phyloP scores from a whole-genome alignment of 1,140 invertebrate species.

The Aphidius gifuensis region DNA sequence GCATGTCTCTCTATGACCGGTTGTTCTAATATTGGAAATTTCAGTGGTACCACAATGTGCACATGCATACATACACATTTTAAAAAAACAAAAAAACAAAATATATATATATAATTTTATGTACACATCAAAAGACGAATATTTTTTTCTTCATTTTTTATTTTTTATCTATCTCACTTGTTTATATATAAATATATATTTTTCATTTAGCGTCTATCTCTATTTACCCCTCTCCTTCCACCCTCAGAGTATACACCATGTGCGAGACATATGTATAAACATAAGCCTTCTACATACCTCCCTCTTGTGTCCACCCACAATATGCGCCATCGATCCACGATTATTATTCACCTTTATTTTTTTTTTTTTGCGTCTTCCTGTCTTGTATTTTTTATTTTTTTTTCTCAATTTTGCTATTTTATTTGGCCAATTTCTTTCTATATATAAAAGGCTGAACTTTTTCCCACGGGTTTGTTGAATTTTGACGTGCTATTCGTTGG shows the following conservation, averaged over 20 bases:
- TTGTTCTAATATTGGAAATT: slow-evolving; percentile 55
- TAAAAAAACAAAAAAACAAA: too few relatives aligned
- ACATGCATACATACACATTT: neutral
- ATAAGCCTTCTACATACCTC: slow-evolving; percentile 36
- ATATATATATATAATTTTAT: too few relatives aligned
- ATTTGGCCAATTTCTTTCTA: too few relatives aligned
- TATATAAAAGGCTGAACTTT: too few relatives aligned
- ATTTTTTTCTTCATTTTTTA: too few relatives aligned
- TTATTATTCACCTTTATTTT: slow-evolving; percentile 20
- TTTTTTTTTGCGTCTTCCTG: neutral
- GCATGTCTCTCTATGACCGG: slow-evolving; percentile 45
- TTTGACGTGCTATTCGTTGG: too few relatives aligned
- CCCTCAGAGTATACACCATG: slow-evolving; percentile 41
- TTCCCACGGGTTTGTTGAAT: too few relatives aligned
- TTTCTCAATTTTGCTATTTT: too few relatives aligned
- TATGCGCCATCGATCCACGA: slow-evolving; percentile 30
- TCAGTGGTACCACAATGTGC: slow-evolving; percentile 28
- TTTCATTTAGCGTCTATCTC: neutral
- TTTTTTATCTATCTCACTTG: neutral
- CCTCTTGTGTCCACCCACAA: neutral
- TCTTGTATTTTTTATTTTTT: neutral
- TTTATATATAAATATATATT: neutral
- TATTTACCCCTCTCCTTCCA: slow-evolving; percentile 29
- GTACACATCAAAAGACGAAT: too few relatives aligned
- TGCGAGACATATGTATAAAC: slow-evolving; percentile 55